Evolutionary conservation across 2,797 vertebrate species (phyloP), one percentile per base, ranked within the genome.

Genomic region (Hafferia zeledoni): DNA sequence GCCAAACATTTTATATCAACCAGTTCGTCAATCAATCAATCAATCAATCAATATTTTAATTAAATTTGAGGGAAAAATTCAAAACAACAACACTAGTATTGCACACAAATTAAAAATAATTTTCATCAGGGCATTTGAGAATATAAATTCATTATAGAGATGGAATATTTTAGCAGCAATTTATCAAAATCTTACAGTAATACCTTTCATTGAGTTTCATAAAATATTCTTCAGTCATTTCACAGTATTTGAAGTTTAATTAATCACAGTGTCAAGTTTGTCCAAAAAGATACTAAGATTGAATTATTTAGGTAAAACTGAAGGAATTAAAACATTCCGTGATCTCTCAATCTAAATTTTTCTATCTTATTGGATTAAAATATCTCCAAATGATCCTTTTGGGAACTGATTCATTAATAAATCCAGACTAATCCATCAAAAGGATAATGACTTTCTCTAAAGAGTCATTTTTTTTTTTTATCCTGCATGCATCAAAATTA

Each of bases 171-270:
- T 86, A 96, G 27, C 60, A 91, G 41, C 11, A 87, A 87, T 97
- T 96, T 86, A 94, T 96, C 87, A 95, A 89, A 96, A 93, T 90
- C 43, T 89, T 94, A 68, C 67, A 87, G 41, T 87, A 80, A 84
- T 91, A 86, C n/a, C 25, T 76, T 95, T 90, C 39, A 79, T 13
- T 55, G 50, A 69, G 47, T 82, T 94, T 81, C 77, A 65, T 67
- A 93, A 94, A 89, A 91, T 91, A 81, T 72, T 84, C 77, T 94
- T 94, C 57, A 95, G 19, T 87, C 64, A 91, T 94, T 95, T 91
- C 61, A 91, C 19, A 90, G 16, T 61, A 74, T 72, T 78, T 87
- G 83, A 82, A 80, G 52, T 88, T 96, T 94, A 96, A 95, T 96
- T 93, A 95, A 96, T 97, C 74, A 95, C 41, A 94, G 86, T 61